Percentiles rank a stretch among this genome's conserved stretches.
Evolutionary conservation across 37 sponge, comb jelly and placozoan genomes (phyloP).

Genomic region (Corticium candelabrum): DNA sequence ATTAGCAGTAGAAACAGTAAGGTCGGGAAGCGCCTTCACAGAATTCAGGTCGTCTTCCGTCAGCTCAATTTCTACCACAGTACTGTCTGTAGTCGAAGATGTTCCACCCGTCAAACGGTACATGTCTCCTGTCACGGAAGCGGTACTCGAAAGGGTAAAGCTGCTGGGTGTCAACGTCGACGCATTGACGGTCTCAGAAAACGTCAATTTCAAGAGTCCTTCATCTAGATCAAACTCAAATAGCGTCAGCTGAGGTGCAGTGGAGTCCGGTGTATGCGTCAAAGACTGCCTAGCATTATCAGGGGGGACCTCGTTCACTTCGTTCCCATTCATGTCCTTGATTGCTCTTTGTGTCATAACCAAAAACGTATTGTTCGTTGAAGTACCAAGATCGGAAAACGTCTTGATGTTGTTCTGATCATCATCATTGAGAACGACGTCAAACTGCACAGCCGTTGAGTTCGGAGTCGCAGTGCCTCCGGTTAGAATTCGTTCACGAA

Average conservation of each 20-base stretch:
- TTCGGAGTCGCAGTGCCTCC: background rate
- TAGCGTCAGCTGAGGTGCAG: conserved; percentile 39
- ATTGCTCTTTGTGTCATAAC: conserved; percentile 17
- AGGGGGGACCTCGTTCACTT: conserved; percentile 27
- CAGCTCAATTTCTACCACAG: conserved; percentile 18
- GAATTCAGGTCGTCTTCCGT: conserved; percentile 38
- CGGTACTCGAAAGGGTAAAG: background rate
- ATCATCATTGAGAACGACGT: conserved; percentile 15
- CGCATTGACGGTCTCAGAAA: background rate
- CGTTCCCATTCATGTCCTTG: conserved; percentile 58
- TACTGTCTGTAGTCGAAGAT: background rate
- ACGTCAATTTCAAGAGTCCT: background rate
- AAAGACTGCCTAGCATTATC: conserved; percentile 23
- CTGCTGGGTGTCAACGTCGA: background rate
- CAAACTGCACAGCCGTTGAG: background rate
- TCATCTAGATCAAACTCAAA: conserved; percentile 39
- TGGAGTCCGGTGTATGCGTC: conserved; percentile 27
- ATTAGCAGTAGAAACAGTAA: conserved; percentile 24
- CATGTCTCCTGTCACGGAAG: background rate
- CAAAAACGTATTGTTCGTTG: conserved; percentile 42
- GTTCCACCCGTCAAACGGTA: background rate
- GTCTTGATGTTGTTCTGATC: conserved; percentile 36
- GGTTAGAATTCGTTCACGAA: background rate
- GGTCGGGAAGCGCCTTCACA: conserved; percentile 23
- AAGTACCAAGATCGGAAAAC: conserved; percentile 25